Evolutionary conservation across 2,888 invertebrate genomes (phyloP).

Genomic region (Troides aeacus): DNA sequence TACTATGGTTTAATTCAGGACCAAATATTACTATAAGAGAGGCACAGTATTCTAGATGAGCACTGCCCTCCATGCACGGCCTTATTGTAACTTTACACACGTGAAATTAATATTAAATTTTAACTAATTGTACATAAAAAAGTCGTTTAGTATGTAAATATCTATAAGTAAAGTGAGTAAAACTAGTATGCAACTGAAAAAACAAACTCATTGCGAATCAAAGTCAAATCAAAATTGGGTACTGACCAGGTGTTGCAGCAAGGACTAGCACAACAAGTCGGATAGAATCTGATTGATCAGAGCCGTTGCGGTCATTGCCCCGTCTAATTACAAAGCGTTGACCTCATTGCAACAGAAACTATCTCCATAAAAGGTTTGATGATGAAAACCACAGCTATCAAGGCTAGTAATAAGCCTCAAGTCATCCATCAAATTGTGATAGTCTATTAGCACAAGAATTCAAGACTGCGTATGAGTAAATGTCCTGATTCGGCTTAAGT

Average conservation of each 20-base stretch:
- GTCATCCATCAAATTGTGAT: conserved; percentile 24
- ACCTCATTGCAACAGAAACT: conserved; percentile 25
- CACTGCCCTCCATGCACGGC: too few species aligned
- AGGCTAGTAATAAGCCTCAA: conserved; percentile 34
- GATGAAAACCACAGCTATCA: conserved; percentile 33
- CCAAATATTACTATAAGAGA: too few species aligned
- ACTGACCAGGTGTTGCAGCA: conserved; percentile 5
- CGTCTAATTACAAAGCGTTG: conserved; percentile 19
- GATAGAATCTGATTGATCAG: conserved; percentile 11
- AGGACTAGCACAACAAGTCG: conserved; percentile 9
- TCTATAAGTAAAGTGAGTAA: background rate
- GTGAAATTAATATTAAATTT: too few species aligned
- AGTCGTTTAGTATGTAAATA: background rate
- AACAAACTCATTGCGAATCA: background rate
- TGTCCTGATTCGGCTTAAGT: conserved; percentile 10
- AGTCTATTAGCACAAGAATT: conserved; percentile 23
- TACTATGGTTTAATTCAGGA: too few species aligned
- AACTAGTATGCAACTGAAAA: background rate
- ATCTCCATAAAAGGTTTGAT: conserved; percentile 18
- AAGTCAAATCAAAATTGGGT: background rate
- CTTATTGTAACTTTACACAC: too few species aligned
- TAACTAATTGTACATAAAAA: too few species aligned
- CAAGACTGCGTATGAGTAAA: conserved; percentile 7
- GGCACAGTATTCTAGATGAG: too few species aligned
- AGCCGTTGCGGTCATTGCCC: conserved; percentile 14